These are phyloP conservation scores for Ictalurus furcatus DNA, from an alignment of 2,113 vertebrate species.

Conservation along the genomic window DNA sequence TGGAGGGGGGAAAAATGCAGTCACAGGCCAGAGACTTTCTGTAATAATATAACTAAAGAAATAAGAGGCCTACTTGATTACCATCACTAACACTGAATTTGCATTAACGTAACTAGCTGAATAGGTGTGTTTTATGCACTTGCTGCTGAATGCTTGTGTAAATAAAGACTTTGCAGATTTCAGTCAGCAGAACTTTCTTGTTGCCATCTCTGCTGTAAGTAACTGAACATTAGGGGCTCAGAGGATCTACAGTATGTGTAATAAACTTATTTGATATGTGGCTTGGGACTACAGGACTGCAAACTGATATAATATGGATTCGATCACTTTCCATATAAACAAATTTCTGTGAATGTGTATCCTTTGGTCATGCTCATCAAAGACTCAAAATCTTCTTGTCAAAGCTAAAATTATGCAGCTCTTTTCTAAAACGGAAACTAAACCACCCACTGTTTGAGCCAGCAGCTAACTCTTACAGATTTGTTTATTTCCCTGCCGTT, in stretches of 20 bases:
- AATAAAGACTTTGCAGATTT: background rate
- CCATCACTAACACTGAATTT: background rate
- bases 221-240: background rate
- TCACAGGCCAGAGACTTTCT: background rate
- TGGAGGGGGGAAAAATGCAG: background rate
- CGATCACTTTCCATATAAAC: background rate
- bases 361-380: conserved; percentile 11
- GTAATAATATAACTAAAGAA: background rate
- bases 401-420: conserved; percentile 36
- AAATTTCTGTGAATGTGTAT: background rate
- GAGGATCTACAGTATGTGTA: background rate
- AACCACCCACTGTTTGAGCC: conserved; percentile 24
- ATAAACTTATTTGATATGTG: background rate
- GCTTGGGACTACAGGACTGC: background rate
- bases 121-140: background rate
- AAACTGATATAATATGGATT: conserved; percentile 8
- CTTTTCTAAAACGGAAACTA: conserved; percentile 1
- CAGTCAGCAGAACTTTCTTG: background rate
- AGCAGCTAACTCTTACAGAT: conserved; percentile 44
- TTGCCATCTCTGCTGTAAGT: background rate
- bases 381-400: conserved; percentile 5
- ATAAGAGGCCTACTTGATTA: background rate
- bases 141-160: background rate
- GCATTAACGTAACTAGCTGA: background rate
- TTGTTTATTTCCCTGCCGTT: conserved; percentile 68